Percentiles rank a stretch among this genome's conserved stretches.
Conservation (phyloP, 2,797 vertebrate genomes). For the Alfaro cultratus region DNA sequence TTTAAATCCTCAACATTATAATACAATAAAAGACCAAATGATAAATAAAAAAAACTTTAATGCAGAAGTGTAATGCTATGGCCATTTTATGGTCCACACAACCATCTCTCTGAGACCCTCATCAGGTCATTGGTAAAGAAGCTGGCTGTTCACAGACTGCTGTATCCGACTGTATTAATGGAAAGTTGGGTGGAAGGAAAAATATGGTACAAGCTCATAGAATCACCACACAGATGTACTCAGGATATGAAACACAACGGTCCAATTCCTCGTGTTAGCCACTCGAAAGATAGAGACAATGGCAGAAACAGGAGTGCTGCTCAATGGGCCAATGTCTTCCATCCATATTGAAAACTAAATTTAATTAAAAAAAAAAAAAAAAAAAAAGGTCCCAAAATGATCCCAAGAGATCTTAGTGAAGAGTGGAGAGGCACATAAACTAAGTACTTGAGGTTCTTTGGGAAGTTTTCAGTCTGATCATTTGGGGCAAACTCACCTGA, state of each 20-base stretch:
- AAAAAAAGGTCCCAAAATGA: neutral
- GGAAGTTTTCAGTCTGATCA: neutral
- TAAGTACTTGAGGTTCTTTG: neutral
- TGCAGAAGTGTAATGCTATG: neutral
- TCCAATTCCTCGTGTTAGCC: neutral
- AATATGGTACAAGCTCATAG: neutral
- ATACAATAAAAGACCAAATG: neutral
- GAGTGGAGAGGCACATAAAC: neutral
- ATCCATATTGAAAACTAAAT: neutral
- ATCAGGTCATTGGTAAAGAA: neutral
- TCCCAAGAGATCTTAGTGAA: neutral
- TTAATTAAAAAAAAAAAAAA: neutral
- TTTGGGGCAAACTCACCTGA: neutral
- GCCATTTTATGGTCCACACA: slow-evolving; percentile 3
- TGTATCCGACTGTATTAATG: neutral
- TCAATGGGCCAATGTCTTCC: neutral
- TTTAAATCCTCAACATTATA: neutral
- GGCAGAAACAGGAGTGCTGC: neutral
- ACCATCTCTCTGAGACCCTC: neutral
- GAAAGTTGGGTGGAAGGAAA: neutral
- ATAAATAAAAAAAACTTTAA: neutral
- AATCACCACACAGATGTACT: neutral
- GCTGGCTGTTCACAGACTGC: neutral
- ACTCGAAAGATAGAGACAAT: neutral
- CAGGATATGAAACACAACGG: neutral